Conservation (phyloP, 2,888 invertebrate species). For the Taenaris catops region DNA sequence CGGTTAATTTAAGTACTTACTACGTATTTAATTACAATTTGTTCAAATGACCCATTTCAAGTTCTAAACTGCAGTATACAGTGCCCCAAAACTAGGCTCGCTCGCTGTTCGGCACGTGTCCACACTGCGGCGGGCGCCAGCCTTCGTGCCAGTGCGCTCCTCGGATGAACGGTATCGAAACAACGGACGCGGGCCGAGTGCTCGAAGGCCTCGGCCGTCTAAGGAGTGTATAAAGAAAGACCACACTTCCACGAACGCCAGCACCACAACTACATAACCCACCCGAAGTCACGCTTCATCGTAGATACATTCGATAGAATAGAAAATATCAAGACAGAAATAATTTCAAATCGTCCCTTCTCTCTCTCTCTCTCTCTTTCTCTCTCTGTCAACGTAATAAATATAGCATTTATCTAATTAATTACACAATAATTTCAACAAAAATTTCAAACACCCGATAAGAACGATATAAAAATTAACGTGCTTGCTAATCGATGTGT, state of each 20-base stretch:
- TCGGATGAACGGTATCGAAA: slow-evolving; percentile 10
- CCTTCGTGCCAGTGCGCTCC: slow-evolving; percentile 12
- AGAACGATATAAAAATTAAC: no score
- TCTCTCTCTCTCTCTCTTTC: no score
- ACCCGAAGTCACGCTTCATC: slow-evolving; percentile 55
- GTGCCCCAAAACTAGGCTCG: slow-evolving; percentile 3
- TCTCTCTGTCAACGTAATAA: slow-evolving; percentile 77
- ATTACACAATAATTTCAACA: slow-evolving; percentile 79
- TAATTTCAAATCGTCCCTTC: slow-evolving; percentile 73
- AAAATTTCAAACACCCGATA: slow-evolving; percentile 73
- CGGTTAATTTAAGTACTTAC: slow-evolving; percentile 50
- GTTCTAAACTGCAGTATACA: slow-evolving; percentile 20
- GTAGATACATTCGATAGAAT: slow-evolving; percentile 55
- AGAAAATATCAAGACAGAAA: slow-evolving; percentile 77
- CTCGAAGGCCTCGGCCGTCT: background rate
- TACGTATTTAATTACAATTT: slow-evolving; percentile 41
- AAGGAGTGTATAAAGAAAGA: slow-evolving; percentile 6
- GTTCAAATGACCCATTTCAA: slow-evolving; percentile 24
- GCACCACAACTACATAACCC: slow-evolving; percentile 45
- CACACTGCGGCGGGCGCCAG: slow-evolving; percentile 43
- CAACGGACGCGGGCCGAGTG: background rate
- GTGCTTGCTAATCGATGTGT: no score
- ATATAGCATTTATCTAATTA: slow-evolving; percentile 75
- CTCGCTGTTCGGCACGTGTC: slow-evolving; percentile 49
- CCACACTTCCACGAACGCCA: slow-evolving; percentile 36